Evolutionary conservation across 2,888 invertebrate genomes (phyloP).

Genomic region (Tachina fera): DNA sequence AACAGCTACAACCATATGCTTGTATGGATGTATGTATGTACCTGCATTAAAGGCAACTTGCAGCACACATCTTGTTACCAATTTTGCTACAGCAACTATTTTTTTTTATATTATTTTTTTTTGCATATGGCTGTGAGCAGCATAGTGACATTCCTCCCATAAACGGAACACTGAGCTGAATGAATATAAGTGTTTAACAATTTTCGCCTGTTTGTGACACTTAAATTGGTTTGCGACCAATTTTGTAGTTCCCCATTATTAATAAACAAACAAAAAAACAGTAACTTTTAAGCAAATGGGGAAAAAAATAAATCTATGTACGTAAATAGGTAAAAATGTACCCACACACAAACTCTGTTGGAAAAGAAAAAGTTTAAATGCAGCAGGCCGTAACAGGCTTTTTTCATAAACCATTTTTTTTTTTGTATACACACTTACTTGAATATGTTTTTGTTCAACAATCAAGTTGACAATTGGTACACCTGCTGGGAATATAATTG

Average conservation of each 20-base stretch:
- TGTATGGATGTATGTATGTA: neutral
- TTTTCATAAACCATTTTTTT: slow-evolving; percentile 7
- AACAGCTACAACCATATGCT: slow-evolving; percentile 27
- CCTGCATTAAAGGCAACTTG: slow-evolving; percentile 49
- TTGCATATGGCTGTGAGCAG: slow-evolving; percentile 39
- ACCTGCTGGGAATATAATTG: slow-evolving; percentile 72
- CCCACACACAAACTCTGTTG: slow-evolving; percentile 32
- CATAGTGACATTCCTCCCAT: slow-evolving; percentile 35
- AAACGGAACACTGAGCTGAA: slow-evolving; percentile 19
- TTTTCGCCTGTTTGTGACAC: slow-evolving; percentile 66
- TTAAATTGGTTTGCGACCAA: slow-evolving; percentile 69
- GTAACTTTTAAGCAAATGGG: slow-evolving; percentile 36
- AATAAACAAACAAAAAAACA: slow-evolving; percentile 48
- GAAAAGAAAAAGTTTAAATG: slow-evolving; percentile 23
- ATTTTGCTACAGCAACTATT: neutral
- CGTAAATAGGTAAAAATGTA: slow-evolving; percentile 27
- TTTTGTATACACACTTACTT: neutral
- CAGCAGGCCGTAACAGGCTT: slow-evolving; percentile 45
- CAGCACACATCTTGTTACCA: neutral
- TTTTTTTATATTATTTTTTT: neutral
- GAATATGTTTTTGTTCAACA: slow-evolving; percentile 58
- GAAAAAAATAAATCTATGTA: neutral
- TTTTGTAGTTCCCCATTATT: slow-evolving; percentile 61
- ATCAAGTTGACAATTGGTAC: slow-evolving; percentile 59
- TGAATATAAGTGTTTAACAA: slow-evolving; percentile 47